Percentiles rank a stretch among this genome's conserved stretches.
These are phyloP conservation scores for Monoplex corrugatus DNA, from an alignment of 2,888 invertebrate genomes.

Conservation along the genomic window DNA sequence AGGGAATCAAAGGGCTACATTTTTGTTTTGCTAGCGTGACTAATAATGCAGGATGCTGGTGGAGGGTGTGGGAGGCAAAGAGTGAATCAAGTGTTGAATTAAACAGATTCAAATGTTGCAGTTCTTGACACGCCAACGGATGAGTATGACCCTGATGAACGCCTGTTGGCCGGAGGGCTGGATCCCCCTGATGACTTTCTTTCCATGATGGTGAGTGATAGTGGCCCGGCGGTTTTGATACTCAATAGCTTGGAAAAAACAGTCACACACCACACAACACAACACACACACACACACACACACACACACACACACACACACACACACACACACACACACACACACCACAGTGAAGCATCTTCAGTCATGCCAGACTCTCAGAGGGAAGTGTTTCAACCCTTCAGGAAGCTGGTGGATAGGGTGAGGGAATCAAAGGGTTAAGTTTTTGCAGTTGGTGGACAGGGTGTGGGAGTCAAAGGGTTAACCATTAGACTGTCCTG, in stretches of 20 bases:
- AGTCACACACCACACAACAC: too few species aligned
- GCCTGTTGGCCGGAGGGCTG: slow-evolving; percentile 26
- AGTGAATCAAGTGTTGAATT: background rate
- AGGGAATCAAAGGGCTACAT: too few species aligned
- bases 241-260: background rate
- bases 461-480: too few species aligned
- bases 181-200: slow-evolving; percentile 41
- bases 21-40: too few species aligned
- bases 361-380: too few species aligned
- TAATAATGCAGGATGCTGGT: too few species aligned
- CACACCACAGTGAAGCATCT: background rate
- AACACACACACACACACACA: slow-evolving; percentile 5
- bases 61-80: background rate
- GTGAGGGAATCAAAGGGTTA: too few species aligned
- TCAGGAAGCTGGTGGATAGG: too few species aligned
- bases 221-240: slow-evolving; percentile 11
- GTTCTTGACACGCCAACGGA: background rate
- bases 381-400: too few species aligned
- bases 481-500: too few species aligned
- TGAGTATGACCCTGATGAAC: slow-evolving; percentile 37
- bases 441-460: too few species aligned
- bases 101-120: too few species aligned
- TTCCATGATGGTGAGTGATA: slow-evolving; percentile 30
- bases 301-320: background rate
- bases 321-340: background rate